phyloP scores from a whole-genome alignment of 2,113 vertebrate genomes.

The Sinosuthora webbiana region DNA sequence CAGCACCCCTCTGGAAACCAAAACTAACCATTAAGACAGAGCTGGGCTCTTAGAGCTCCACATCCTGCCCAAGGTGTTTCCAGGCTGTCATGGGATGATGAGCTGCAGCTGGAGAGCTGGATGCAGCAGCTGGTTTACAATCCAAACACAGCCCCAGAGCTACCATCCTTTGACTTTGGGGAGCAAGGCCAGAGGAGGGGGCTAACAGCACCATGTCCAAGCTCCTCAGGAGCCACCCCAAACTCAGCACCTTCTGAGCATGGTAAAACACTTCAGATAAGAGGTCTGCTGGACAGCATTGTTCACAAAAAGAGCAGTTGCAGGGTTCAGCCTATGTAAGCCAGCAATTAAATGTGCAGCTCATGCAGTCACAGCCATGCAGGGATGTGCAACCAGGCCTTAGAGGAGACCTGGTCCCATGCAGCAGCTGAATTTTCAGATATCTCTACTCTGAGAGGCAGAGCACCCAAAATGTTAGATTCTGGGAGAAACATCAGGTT shows the following conservation, averaged over 20 bases:
- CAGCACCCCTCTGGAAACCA: neutral
- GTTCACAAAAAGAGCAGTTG: neutral
- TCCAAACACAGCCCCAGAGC: neutral
- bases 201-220: neutral
- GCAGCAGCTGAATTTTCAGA: neutral
- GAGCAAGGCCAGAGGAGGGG: neutral
- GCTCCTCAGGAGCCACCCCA: neutral
- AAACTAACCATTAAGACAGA: neutral
- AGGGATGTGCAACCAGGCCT: neutral
- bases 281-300: fast-evolving
- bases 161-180: fast-evolving
- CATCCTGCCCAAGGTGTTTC: neutral
- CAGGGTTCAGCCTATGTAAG: fast-evolving
- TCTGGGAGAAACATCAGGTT: neutral
- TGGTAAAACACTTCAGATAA: neutral
- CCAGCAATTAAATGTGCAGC: neutral
- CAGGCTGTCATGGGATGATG: neutral
- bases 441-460: neutral
- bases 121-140: neutral
- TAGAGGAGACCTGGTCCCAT: neutral
- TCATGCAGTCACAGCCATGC: fast-evolving
- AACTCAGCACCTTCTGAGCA: neutral
- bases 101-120: neutral
- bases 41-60: neutral
- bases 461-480: neutral